phyloP scores from a whole-genome alignment of 2,113 vertebrate species.

The Chaetodon auriga region DNA sequence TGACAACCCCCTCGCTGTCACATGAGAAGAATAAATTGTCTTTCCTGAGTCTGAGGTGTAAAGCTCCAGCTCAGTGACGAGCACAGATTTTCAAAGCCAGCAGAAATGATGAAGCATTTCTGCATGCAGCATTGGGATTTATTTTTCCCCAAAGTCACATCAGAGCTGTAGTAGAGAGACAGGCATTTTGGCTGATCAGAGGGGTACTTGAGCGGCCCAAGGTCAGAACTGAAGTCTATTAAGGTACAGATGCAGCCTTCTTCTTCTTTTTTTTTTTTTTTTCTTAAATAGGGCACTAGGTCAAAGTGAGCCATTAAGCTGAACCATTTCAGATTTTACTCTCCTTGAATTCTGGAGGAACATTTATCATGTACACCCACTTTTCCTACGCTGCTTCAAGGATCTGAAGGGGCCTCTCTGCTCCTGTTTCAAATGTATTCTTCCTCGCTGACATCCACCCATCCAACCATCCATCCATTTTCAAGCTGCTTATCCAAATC shows the following conservation, averaged over 20 bases:
- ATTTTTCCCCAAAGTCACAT: slow-evolving; percentile 23
- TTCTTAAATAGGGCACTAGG: not conserved
- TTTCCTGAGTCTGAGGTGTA: slow-evolving; percentile 15
- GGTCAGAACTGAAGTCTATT: slow-evolving; percentile 16
- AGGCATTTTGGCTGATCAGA: slow-evolving; percentile 12
- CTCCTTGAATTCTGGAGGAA: not conserved
- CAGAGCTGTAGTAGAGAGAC: not conserved
- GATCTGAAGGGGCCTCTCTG: slow-evolving; percentile 12
- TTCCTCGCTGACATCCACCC: slow-evolving; percentile 31
- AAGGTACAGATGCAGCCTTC: not conserved
- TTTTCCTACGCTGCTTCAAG: slow-evolving; percentile 13
- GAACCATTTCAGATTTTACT: not conserved
- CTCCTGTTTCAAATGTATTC: slow-evolving; percentile 33
- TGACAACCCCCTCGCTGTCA: not conserved
- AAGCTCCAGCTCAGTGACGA: slow-evolving; percentile 5
- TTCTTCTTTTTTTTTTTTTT: not conserved
- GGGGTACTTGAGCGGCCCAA: not conserved
- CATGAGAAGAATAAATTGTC: slow-evolving; percentile 22
- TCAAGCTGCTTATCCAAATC: slow-evolving; percentile 62
- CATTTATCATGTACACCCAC: not conserved
- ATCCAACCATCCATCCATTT: slow-evolving; percentile 34
- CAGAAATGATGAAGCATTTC: slow-evolving; percentile 34
- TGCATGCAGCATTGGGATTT: slow-evolving; percentile 11
- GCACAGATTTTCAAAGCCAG: slow-evolving; percentile 11
- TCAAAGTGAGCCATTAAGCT: not conserved